Percentiles rank a stretch among this genome's conserved stretches.
phyloP scores from a whole-genome alignment of 2,888 invertebrate species.

The Ischnus inquisitorius region DNA sequence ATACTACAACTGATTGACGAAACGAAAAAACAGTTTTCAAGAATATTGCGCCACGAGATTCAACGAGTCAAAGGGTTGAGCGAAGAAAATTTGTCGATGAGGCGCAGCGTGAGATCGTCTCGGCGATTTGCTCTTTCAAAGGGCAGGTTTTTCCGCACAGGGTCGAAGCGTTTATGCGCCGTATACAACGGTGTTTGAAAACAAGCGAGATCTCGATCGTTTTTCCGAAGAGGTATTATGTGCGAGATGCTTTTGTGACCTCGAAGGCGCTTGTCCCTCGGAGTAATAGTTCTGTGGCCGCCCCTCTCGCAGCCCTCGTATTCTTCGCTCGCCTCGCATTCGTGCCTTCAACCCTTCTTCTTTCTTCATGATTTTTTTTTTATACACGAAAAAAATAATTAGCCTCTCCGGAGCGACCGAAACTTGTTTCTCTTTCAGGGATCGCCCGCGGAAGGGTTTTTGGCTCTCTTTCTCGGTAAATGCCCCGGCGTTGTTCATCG shows the following conservation, averaged over 20 bases:
- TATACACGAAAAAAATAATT: conserved; percentile 68
- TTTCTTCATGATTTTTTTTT: conserved; percentile 13
- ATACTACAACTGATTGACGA: neutral
- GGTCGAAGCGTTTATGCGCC: conserved; percentile 7
- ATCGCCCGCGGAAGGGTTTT: conserved; percentile 50
- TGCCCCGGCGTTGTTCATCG: conserved; percentile 1
- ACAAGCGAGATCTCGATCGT: conserved; percentile 62
- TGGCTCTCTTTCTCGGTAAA: conserved; percentile 41
- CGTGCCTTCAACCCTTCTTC: conserved; percentile 47
- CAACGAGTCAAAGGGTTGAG: neutral
- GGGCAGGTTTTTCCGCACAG: neutral
- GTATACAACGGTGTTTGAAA: conserved; percentile 49
- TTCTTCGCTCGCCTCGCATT: conserved; percentile 21
- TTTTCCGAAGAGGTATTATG: conserved; percentile 60
- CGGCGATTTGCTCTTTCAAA: conserved; percentile 1
- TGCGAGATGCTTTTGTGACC: conserved; percentile 48
- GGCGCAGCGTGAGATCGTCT: conserved; percentile 2
- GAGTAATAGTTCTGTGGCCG: neutral
- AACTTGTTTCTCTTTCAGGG: conserved; percentile 68
- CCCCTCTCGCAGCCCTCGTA: conserved; percentile 24
- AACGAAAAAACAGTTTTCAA: neutral
- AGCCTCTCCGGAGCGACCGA: conserved; percentile 66
- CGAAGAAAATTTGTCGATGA: conserved; percentile 14
- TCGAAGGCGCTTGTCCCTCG: conserved; percentile 20
- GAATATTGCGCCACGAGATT: neutral